Evolutionary conservation across 2,113 vertebrate species (phyloP).

Genomic region (Triplophysa dalaica): DNA sequence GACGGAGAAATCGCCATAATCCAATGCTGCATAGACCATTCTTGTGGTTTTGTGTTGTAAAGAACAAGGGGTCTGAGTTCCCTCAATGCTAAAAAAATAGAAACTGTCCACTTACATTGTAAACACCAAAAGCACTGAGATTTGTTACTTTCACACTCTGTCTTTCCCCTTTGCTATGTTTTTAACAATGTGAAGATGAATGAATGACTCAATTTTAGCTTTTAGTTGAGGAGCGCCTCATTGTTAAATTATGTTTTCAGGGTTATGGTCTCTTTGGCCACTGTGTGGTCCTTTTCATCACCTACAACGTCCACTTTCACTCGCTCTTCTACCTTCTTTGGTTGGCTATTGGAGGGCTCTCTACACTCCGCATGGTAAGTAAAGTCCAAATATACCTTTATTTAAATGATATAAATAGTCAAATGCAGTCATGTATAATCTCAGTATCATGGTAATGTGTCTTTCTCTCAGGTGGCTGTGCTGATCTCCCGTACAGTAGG

Average conservation of each 20-base stretch:
- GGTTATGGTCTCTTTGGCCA: slow-evolving; percentile 96
- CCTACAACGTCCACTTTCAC: slow-evolving; percentile 97
- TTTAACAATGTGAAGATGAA: too few relatives aligned
- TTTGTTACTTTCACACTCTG: too few relatives aligned
- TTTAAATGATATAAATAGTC: neutral
- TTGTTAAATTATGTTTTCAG: slow-evolving; percentile 67
- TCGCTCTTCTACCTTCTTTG: slow-evolving; percentile 95
- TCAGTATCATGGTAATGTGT: neutral
- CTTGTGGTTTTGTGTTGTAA: neutral
- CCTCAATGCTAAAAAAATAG: too few relatives aligned
- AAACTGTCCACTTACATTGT: too few relatives aligned
- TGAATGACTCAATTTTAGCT: too few relatives aligned
- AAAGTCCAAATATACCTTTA: too few relatives aligned
- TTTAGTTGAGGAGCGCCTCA: neutral
- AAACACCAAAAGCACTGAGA: too few relatives aligned
- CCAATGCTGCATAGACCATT: neutral
- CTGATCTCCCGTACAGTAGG: slow-evolving; percentile 92
- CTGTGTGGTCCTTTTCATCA: slow-evolving; percentile 91
- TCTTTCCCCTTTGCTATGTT: too few relatives aligned
- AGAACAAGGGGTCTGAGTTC: too few relatives aligned
- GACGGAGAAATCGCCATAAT: neutral
- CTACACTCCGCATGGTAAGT: slow-evolving; percentile 93
- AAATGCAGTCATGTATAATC: neutral
- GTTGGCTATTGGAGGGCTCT: slow-evolving; percentile 89
- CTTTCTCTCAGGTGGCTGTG: slow-evolving; percentile 80